A percentile compares a stretch with the other conserved stretches of the same genome.
These are phyloP conservation scores for Anguilla rostrata DNA, from an alignment of 2,113 vertebrate genomes.

Conservation along the genomic window DNA sequence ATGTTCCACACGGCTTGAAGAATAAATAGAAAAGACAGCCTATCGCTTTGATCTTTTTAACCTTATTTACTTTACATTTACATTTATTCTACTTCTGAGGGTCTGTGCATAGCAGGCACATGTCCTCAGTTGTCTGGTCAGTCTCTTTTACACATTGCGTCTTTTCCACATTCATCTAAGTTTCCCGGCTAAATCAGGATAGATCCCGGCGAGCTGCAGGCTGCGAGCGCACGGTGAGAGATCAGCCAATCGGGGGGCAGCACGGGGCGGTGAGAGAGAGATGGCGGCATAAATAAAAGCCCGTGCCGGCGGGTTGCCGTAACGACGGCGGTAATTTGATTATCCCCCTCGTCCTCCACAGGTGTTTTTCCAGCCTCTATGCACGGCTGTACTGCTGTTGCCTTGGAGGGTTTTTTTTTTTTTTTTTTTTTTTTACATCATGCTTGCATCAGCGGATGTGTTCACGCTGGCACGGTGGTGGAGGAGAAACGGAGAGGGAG, in stretches of 20 bases:
- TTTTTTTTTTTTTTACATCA: slow-evolving; percentile 67
- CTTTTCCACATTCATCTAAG: slow-evolving; percentile 68
- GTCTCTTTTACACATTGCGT: slow-evolving; percentile 47
- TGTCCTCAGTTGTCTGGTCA: slow-evolving; percentile 61
- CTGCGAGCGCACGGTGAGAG: slow-evolving; percentile 62
- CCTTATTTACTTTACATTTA: slow-evolving; percentile 24
- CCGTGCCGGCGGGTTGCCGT: slow-evolving; percentile 34
- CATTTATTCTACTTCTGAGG: slow-evolving; percentile 36
- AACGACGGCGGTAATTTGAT: slow-evolving; percentile 63
- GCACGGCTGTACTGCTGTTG: slow-evolving; percentile 14
- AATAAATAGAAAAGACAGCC: slow-evolving; percentile 28
- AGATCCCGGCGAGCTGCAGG: slow-evolving; percentile 67
- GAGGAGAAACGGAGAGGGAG: slow-evolving; percentile 27
- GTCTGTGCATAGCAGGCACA: slow-evolving; percentile 48
- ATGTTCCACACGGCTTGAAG: slow-evolving; percentile 17
- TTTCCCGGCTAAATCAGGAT: slow-evolving; percentile 72
- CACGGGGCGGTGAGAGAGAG: slow-evolving; percentile 56
- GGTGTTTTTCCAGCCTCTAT: slow-evolving; percentile 33
- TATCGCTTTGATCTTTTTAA: neutral
- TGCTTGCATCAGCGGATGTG: slow-evolving; percentile 60
- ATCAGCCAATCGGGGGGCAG: slow-evolving; percentile 63
- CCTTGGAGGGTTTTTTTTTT: slow-evolving; percentile 51
- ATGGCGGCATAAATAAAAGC: slow-evolving; percentile 74
- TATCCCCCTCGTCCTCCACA: slow-evolving; percentile 50
- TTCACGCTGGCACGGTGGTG: slow-evolving; percentile 9